phyloP scores from a whole-genome alignment of 2,113 vertebrate genomes.

The Callipepla squamata region DNA sequence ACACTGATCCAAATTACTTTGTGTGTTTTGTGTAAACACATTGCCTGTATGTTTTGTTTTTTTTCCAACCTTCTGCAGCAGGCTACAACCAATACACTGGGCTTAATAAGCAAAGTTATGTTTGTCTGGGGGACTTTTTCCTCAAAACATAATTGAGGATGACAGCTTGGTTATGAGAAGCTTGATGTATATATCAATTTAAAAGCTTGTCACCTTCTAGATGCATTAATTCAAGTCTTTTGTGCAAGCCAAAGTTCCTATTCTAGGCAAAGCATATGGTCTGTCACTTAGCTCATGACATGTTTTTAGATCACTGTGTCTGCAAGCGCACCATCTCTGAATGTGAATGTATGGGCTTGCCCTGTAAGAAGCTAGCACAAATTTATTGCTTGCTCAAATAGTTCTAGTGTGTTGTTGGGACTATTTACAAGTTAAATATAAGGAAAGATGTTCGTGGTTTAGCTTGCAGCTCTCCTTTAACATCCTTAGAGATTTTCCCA shows the following conservation, averaged over 20 bases:
- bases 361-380: background rate
- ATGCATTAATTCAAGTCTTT: conserved; percentile 72
- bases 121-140: conserved; percentile 62
- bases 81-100: conserved; percentile 52
- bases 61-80: conserved; percentile 53
- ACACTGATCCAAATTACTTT: conserved; percentile 61
- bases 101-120: conserved; percentile 72
- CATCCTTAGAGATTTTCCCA: conserved; percentile 29
- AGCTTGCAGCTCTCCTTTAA: conserved; percentile 27
- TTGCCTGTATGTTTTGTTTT: background rate
- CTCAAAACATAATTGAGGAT: conserved; percentile 62
- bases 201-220: conserved; percentile 73
- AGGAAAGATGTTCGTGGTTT: conserved; percentile 13
- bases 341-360: conserved; percentile 29
- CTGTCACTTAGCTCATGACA: conserved; percentile 69
- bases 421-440: conserved; percentile 22
- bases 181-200: conserved; percentile 68
- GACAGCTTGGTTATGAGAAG: conserved; percentile 73
- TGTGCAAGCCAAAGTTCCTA: conserved; percentile 59
- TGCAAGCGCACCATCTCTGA: conserved; percentile 10
- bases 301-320: conserved; percentile 60
- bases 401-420: background rate
- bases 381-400: background rate
- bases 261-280: conserved; percentile 68
- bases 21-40: conserved; percentile 62